Percentiles rank a stretch among this genome's conserved stretches.
Evolutionary conservation across 2,888 invertebrate species (phyloP).

Genomic region (Acrocyrtus sp.): DNA sequence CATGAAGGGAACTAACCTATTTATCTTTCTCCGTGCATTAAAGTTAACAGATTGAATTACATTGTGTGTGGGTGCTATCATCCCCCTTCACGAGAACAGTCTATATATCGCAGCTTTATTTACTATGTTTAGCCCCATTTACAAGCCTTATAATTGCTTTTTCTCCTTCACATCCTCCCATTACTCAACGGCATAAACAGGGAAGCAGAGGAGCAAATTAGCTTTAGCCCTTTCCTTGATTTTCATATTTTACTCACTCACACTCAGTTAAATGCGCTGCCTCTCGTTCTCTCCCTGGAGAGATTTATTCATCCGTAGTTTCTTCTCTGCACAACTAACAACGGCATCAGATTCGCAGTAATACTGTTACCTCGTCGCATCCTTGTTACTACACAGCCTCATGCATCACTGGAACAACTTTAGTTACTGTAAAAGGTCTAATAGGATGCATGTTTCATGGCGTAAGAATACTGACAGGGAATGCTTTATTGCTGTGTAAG

Average conservation of each 20-base stretch:
- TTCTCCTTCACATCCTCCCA: constrained; percentile 10
- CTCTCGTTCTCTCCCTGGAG: constrained; percentile 33
- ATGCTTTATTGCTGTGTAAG: too few relatives aligned
- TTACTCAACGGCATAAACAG: constrained; percentile 40
- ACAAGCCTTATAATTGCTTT: constrained; percentile 36
- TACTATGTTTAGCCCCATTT: constrained; percentile 38
- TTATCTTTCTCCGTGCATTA: constrained; percentile 34
- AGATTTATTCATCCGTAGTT: constrained; percentile 40
- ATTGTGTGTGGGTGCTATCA: too few relatives aligned
- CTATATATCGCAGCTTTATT: background rate
- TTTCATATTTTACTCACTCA: constrained; percentile 39
- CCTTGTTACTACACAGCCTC: too few relatives aligned
- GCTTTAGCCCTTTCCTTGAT: constrained; percentile 43
- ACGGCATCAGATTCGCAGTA: too few relatives aligned
- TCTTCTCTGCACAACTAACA: too few relatives aligned
- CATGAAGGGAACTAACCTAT: constrained; percentile 32
- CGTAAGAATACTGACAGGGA: too few relatives aligned
- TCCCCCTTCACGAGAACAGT: background rate
- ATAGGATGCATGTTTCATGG: too few relatives aligned
- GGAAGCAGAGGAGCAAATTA: constrained; percentile 47
- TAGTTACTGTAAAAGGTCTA: too few relatives aligned
- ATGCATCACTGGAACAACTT: too few relatives aligned
- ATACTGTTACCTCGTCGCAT: too few relatives aligned
- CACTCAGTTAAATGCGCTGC: too few relatives aligned
- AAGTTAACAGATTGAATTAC: constrained; percentile 35